Evolutionary conservation across 92 coral and sea anemone species (phyloP), one percentile per base, ranked within the genome.

Genomic region (Blastomussa wellsi): DNA sequence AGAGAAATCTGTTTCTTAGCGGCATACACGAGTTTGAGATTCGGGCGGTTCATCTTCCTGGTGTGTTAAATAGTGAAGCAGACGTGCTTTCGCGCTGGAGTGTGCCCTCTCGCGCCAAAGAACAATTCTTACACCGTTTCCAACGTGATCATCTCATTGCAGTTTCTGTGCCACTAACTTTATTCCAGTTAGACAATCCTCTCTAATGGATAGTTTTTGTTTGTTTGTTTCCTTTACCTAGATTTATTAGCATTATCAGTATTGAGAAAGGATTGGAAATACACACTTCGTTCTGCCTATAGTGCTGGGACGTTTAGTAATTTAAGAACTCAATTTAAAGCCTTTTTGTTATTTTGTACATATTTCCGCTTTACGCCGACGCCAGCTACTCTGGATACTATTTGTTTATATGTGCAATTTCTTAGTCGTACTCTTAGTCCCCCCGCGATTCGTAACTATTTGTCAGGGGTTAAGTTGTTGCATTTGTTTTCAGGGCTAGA

Each of bases 21-120:
- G 33, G 85, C 89, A 33, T 32, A 3, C 51, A 31, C 85, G 84
- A 68, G 33, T 79, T 86, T 64, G 89, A 86, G 59, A 39, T 72
- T 53, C 76, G 90, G 9, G 75, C 79, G 29, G 90, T 79, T 13
- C 86, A 86, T 42, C 37, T 86, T 16, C 89, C 89, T 22, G 89
- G 85, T 22, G 35, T 32, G 17, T 26, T 35, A 53, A 86, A 86
- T 47, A 9, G 38, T 15, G 86, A 33, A 5, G 66, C 84, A 16
- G 90, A 80, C 38, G 37, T 86, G 42, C 78, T 86, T 67, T 77
- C 72, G 2, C 80, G 86, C 33, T 86, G 86, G 90, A 37, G 17
- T 28, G 20, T 36, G 42, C 33, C 19, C 42, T 67, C 79, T 2
- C 48, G 37, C 0, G 78, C 35, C 11, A 24, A 13, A n/a, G 44